Evolutionary conservation across 2,888 invertebrate genomes (phyloP), one percentile per base, ranked within the genome.

Genomic region (Candidula unifasciata): DNA sequence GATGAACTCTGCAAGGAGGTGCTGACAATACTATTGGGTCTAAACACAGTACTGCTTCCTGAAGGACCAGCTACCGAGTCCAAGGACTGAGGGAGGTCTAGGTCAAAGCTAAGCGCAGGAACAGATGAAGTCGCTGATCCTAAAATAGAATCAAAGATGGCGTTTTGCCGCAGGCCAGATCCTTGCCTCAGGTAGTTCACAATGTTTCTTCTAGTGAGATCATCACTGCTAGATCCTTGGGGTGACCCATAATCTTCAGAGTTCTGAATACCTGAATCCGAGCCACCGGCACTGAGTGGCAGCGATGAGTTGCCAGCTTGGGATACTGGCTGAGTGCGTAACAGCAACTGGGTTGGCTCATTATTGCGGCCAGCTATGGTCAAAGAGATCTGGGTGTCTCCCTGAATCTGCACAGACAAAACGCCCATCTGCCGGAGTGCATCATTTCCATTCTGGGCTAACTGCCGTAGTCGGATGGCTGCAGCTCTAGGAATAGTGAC

Each of bases 401-500:
- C 93, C 81, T 93, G 98, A 91, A 98, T 96, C 95, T 99, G 98
- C 92, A 99, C 98, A 90, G 98, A 97, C 87, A 98, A 96, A 91
- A 99, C 97, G 89, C 98, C 98, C 92, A 99, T 96, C 92, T 97
- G 97, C 87, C 97, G 96, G 92, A 99, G 95, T 21, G 91, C 89
- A 89, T 96, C 95, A 92, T 97, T 97, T 89, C 98, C 97, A 94
- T 97, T 97, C 92, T 97, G 96, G 89, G 98, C 98, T 93, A 99
- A 95, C 94, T 97, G 97, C 91, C 97, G 96, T 93, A 99, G 95
- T 90, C 97, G 96, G 92, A 96, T 95, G 93, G 98, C 98, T 93
- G 98, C 98, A 95, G 98, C 98, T 94, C 97, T 96, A 92, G 98
- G 98, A 95, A 99, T 97, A 94, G 97, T 97, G 95, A 99, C 96